Evolutionary conservation across 2,797 vertebrate genomes (phyloP), one percentile per base, ranked within the genome.

Genomic region (Eutrigla gurnardus): DNA sequence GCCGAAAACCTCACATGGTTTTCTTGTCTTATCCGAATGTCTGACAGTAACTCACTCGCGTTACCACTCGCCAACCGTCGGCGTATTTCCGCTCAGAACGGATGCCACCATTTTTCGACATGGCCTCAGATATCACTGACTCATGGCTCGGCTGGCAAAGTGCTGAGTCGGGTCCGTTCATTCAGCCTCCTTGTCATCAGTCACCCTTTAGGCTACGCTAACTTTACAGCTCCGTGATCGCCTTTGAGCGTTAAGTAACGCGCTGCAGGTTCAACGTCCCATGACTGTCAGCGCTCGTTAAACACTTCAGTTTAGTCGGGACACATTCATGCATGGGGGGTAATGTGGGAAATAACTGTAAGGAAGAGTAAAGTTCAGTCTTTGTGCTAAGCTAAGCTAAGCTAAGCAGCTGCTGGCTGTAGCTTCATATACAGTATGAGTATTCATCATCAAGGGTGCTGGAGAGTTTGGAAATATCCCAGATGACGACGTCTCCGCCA

Each of bases 281-380:
- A 7, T 79, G 75, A 85, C 81, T 81, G 82, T 81, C 75, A 65
- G 50, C 60, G 46, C 68, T 77, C 36, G 6, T 61, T 4, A 58
- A 0, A 40, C 3, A 42, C 32, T 49, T 60, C 47, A 59, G 50
- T 43, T 50, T 10, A 52, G 25, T 9, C 55, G 15, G 25, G 46
- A 65, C 65, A 75, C 71, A 77, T 59, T 1, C 67, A 67, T 45
- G 35, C 52, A 58, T 40, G 25, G 39, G 61, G 35, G 46, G 61
- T 66, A 71, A 67, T 25, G 9, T 36, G 54, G 42, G 25, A 25
- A 25, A 69, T 25, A 55, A 14, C 4, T 65, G 53, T 57, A 39
- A 60, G 62, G 4, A 52, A 70, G 35, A 49, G 33, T 43, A 13
- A 82, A 57, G 18, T 67, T 71, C 33, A 60, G 39, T 4, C 35